These are phyloP conservation scores for Pinna nobilis DNA, from an alignment of 1,140 invertebrate genomes.

Conservation along the genomic window DNA sequence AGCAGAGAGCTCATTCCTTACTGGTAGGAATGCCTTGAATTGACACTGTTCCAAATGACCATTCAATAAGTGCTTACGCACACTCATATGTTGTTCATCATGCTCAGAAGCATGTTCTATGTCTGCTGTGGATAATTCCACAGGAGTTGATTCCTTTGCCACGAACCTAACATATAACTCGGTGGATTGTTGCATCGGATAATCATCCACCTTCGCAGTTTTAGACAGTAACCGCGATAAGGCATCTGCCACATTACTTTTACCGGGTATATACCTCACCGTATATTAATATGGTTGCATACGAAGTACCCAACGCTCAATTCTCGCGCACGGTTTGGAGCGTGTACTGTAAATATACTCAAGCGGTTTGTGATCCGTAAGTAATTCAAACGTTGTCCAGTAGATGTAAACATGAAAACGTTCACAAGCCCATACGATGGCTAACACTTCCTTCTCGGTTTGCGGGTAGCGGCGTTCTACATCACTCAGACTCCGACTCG, in stretches of 20 bases:
- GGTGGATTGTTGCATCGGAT: too few species aligned
- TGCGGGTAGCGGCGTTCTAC: slow-evolving; percentile 36
- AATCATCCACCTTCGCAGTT: too few species aligned
- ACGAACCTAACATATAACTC: too few species aligned
- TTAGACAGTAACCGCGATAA: too few species aligned
- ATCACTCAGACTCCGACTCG: slow-evolving; percentile 17
- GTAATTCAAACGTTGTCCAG: slow-evolving; percentile 7
- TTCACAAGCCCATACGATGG: slow-evolving; percentile 29
- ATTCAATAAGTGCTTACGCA: slow-evolving; percentile 23
- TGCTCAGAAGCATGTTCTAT: too few species aligned
- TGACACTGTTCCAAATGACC: background rate
- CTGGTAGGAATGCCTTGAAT: slow-evolving; percentile 23
- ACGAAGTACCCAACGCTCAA: slow-evolving; percentile 44
- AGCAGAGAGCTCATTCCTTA: slow-evolving; percentile 36
- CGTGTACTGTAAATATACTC: slow-evolving; percentile 22
- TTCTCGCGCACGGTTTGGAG: slow-evolving; percentile 28
- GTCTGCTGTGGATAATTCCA: too few species aligned
- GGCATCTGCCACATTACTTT: slow-evolving; percentile 47
- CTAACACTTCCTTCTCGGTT: slow-evolving; percentile 37
- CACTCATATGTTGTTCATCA: slow-evolving; percentile 18
- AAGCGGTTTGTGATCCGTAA: slow-evolving; percentile 30
- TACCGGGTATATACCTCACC: slow-evolving; percentile 40
- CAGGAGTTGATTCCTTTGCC: too few species aligned
- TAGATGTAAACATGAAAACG: slow-evolving; percentile 22
- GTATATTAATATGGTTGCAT: slow-evolving; percentile 41